Evolutionary conservation across 2,797 vertebrate species (phyloP), one percentile per base, ranked within the genome.

Genomic region (Typhlichthys eigenmanni): DNA sequence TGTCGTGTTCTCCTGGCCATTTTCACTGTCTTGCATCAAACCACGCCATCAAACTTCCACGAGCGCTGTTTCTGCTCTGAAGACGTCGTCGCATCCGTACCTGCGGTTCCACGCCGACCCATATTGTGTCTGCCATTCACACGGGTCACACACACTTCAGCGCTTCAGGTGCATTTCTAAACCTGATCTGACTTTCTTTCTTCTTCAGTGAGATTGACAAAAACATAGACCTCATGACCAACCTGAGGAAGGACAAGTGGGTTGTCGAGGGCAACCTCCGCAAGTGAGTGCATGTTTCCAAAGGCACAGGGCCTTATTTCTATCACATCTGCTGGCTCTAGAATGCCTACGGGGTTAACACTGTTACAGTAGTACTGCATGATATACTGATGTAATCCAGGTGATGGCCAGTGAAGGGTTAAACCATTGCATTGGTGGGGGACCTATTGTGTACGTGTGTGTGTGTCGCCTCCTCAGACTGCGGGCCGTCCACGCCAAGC

Each of bases 211-310:
- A 98, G 92, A 99, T 99, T 65, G 96, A 99, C 87, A 97, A 96
- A 92, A 97, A 94, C 84, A 97, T 98, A 61, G 97, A 99, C 79
- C 92, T 94, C 75, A 97, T 98, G 95, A 96, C 95, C 85, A 98
- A 95, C 86, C 89, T 98, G 84, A 93, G 95, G 81, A 94, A 95
- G 92, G 96, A 98, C 88, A 98, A 97, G 79, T 97, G 96, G 95
- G 88, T 92, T 71, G 92, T 97, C 17, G 96, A 99, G 90, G 94
- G 96, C 78, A 95, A 94, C 78, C 95, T 99, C 73, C 95, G 96
- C 84, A 98, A 97, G 97, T 98, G 92, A 96, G 97, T 95, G 58
- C 19, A 55, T 14, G 0, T 38, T 16, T 29, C 24, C 4, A 29
- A 29, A 29, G 24, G 24, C 4, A 3, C 24, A 4, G 24, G 24